Evolutionary conservation across 2,113 vertebrate species (phyloP), one percentile per base, ranked within the genome.

Genomic region (Triplophysa rosa): DNA sequence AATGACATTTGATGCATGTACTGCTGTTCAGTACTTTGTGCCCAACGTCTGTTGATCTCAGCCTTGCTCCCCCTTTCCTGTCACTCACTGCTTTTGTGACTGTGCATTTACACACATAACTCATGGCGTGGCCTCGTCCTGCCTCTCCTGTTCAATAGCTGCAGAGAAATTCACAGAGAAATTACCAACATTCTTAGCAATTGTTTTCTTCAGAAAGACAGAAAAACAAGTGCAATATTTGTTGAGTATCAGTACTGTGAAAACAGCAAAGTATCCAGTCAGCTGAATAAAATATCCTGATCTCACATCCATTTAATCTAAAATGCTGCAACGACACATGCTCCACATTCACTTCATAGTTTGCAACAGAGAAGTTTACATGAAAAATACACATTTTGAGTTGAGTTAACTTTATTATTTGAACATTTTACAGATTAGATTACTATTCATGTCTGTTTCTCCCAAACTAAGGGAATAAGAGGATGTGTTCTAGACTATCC

Each of bases 91-190:
- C n/a, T n/a, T 56, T 29, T 16, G 24, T 77, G 56, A 17, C 23
- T 67, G 9, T 59, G 29, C 11, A 33, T 26, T 71, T 16, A 58
- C 47, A 67, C 8, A 5, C 59, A 42, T 14, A 33, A 14, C 16
- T 84, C 77, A 84, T n/a, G 77, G 58, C 2, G 63, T 64, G 14
- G 80, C 69, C 24, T 82, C 78, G 64, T 71, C 71, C 42, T 80
- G 73, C 9, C 80, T 82, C 63, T 87, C 86, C 56, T 85, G 86
- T 56, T 87, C 86, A 66, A 87, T 87, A 47, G 82, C 86, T 87
- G 56, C 16, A 47, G 62, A 12, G n/a, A 45, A 2, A 14, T 13
- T 10, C 47, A 61, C 67, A 74, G 29, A 67, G 6, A 26, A 52
- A 17, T 37, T 8, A 42, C 12, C 49, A 12, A 17, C 12, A 24